phyloP scores from a whole-genome alignment of 2,797 vertebrate genomes.

The Sandelia bainsii region DNA sequence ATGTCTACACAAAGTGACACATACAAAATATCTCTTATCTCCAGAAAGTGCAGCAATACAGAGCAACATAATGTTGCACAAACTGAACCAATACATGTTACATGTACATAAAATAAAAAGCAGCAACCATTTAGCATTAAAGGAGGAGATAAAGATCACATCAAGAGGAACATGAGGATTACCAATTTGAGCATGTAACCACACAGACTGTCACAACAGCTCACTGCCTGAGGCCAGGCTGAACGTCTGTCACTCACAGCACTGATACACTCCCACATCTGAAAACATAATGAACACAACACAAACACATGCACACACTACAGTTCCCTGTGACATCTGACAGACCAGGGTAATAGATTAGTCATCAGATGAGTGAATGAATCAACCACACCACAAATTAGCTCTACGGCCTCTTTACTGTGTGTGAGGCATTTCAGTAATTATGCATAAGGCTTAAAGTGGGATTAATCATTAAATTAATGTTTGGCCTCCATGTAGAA shows the following conservation, averaged over 20 bases:
- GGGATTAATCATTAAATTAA: slow-evolving; percentile 47
- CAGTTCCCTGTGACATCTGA: slow-evolving; percentile 19
- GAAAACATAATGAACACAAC: slow-evolving; percentile 48
- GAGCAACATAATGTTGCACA: background rate
- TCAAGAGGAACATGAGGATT: slow-evolving; percentile 2
- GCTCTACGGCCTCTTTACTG: slow-evolving; percentile 48
- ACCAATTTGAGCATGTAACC: slow-evolving; percentile 29
- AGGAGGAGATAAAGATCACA: background rate
- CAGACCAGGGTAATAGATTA: slow-evolving; percentile 34
- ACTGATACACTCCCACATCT: slow-evolving; percentile 51
- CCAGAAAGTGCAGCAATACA: background rate
- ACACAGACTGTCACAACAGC: slow-evolving; percentile 47
- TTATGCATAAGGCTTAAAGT: slow-evolving; percentile 43
- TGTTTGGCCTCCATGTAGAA: slow-evolving; percentile 35
- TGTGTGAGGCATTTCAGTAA: slow-evolving; percentile 37
- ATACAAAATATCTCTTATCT: background rate
- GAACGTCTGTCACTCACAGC: slow-evolving; percentile 52
- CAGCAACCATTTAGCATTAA: background rate
- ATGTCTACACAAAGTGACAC: too few relatives aligned
- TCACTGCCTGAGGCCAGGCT: slow-evolving; percentile 49
- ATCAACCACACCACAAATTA: slow-evolving; percentile 37
- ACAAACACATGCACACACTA: slow-evolving; percentile 5
- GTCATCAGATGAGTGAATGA: slow-evolving; percentile 56
- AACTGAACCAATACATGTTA: background rate
- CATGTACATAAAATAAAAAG: background rate